These are phyloP conservation scores for Enteromius thamalakanensis DNA, from an alignment of 2,797 vertebrate genomes.

Conservation along the genomic window DNA sequence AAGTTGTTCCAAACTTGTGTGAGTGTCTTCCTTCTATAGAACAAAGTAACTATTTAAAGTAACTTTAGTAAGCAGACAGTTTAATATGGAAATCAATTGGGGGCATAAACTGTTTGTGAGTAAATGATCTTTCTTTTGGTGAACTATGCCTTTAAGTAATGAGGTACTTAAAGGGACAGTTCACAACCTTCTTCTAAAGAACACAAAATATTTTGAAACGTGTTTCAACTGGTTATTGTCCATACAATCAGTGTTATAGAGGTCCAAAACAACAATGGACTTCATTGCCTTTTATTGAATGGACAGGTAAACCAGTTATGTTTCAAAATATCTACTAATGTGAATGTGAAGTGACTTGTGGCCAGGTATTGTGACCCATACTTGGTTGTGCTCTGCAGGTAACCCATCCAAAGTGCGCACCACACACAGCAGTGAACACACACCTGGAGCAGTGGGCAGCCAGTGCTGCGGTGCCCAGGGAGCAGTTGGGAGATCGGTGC, in stretches of 20 bases:
- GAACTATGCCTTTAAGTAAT: neutral
- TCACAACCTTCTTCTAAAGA: neutral
- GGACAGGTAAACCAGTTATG: neutral
- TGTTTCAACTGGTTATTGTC: neutral
- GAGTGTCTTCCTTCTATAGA: neutral
- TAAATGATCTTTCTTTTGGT: neutral
- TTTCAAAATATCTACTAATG: neutral
- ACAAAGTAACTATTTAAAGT: neutral
- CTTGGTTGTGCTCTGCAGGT: too few species aligned
- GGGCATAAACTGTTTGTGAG: neutral
- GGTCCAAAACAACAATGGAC: neutral
- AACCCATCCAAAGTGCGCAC: too few species aligned
- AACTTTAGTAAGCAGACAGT: neutral
- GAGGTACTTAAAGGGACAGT: neutral
- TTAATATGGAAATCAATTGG: neutral
- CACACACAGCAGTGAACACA: too few species aligned
- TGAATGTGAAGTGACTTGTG: too few species aligned
- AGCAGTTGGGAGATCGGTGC: too few species aligned
- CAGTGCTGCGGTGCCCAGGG: too few species aligned
- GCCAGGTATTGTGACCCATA: too few species aligned
- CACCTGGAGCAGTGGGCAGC: too few species aligned
- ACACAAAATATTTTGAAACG: neutral
- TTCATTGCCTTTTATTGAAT: neutral
- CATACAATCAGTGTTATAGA: neutral
- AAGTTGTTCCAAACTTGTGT: neutral